Evolutionary conservation across 2,797 vertebrate species (phyloP), one percentile per base, ranked within the genome.

Genomic region (Hydrophis major): DNA sequence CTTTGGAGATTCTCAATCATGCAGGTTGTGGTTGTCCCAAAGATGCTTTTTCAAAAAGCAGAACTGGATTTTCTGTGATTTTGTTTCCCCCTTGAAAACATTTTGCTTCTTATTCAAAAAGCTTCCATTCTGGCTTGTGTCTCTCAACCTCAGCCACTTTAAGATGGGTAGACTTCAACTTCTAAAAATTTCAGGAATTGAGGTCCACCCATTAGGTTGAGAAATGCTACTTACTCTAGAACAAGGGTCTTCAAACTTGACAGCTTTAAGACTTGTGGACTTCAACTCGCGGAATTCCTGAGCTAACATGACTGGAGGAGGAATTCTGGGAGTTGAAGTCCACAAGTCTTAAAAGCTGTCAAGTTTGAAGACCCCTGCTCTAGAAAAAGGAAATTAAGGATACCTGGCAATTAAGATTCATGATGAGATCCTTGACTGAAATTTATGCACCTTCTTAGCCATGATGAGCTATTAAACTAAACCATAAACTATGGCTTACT

Each of bases 21-120:
- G 13, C 63, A 16, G 28, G 13, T 63, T 12, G 1, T 63, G 11
- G 12, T 66, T n/a, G 63, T 5, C 13, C 28, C 63, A n/a, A n/a
- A n/a, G 63, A 2, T 66, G 63, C 28, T 60, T 66, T 63, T 66
- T n/a, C 28, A 66, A 66, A 66, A 66, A 13, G 63, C 5, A n/a
- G 7, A 50, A 66, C 12, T n/a, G 28, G 28, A 66, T 12, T n/a
- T 66, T n/a, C 4, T 14, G n/a, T 0, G 60, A 28, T 2, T 14
- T 5, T 2, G 2, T 13, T 2, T 1, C 50, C 12, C 0, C 12
- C 12, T n/a, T 14, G 8, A 66, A 66, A n/a, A 66, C 0, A 5
- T n/a, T n/a, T n/a, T 2, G 11, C 27, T 63, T 14, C 63, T 69
- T n/a, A n/a, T 69, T 2, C 63, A 32, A 69, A 28, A 66, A 14